These are phyloP conservation scores for Xiphophorus hellerii DNA, from an alignment of 2,113 vertebrate genomes.

Conservation along the genomic window DNA sequence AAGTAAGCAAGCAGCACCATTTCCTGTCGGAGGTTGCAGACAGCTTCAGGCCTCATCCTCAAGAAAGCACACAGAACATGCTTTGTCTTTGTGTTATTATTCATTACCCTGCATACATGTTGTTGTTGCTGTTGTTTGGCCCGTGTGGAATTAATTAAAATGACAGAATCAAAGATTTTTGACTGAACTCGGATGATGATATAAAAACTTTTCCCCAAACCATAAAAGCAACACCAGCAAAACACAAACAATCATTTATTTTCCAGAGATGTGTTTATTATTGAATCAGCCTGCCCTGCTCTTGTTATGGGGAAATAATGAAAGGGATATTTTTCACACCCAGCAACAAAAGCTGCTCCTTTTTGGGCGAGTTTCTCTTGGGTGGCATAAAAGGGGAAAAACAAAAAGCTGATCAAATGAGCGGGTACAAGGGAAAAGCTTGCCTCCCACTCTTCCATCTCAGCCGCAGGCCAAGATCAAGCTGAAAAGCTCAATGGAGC, in stretches of 20 bases:
- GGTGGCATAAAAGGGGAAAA: conserved; percentile 58
- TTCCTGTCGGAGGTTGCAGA: conserved; percentile 69
- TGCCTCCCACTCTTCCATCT: conserved; percentile 19
- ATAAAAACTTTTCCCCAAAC: conserved; percentile 45
- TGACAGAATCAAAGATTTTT: background rate
- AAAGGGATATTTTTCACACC: conserved; percentile 55
- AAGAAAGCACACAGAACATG: conserved; percentile 26
- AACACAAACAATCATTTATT: conserved; percentile 41
- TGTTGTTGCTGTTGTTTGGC: background rate
- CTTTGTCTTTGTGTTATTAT: background rate
- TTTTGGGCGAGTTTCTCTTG: conserved; percentile 51
- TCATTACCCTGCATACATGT: conserved; percentile 1
- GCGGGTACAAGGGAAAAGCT: conserved; percentile 32
- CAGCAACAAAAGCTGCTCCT: conserved; percentile 5
- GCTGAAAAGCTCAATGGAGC: conserved; percentile 26
- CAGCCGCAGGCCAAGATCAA: conserved; percentile 26
- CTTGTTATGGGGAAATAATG: conserved; percentile 41
- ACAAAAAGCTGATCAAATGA: conserved; percentile 44
- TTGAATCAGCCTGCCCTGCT: conserved; percentile 38
- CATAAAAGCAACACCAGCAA: conserved; percentile 29
- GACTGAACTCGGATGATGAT: background rate
- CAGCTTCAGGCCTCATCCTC: conserved; percentile 22
- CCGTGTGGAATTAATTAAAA: conserved; percentile 3
- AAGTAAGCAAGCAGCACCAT: conserved; percentile 31
- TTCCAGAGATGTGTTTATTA: conserved; percentile 50